These are phyloP conservation scores for Melanargia galathea DNA, from an alignment of 2,888 invertebrate genomes.

Conservation along the genomic window DNA sequence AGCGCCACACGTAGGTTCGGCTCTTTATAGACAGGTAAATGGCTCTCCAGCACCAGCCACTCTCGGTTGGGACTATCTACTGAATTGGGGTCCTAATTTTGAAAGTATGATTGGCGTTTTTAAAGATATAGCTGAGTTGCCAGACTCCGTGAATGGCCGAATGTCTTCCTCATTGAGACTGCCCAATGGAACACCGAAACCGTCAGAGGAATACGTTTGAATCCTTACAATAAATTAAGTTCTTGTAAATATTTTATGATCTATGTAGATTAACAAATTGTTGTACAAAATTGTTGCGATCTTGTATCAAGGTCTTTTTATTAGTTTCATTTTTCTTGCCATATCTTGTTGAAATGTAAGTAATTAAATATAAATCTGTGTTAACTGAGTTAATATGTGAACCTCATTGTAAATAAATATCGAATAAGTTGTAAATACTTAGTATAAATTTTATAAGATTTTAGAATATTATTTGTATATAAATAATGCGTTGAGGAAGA, in stretches of 20 bases:
- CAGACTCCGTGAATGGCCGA: conserved; percentile 89
- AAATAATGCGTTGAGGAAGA: conserved; percentile 39
- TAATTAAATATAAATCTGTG: conserved; percentile 41
- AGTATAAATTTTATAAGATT: too few relatives aligned
- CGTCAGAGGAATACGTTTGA: conserved; percentile 94
- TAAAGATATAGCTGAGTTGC: conserved; percentile 97
- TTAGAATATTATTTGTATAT: conserved; percentile 32
- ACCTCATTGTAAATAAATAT: conserved; percentile 54
- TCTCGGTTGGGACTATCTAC: conserved; percentile 95
- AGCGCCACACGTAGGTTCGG: conserved; percentile 89
- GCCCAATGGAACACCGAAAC: conserved; percentile 90
- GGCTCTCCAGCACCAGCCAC: conserved; percentile 90
- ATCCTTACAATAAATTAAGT: conserved; percentile 22
- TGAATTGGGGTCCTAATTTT: conserved; percentile 98
- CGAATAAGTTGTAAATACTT: conserved; percentile 41
- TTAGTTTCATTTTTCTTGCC: conserved; percentile 72
- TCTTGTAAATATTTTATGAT: conserved; percentile 44
- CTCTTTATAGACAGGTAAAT: conserved; percentile 89
- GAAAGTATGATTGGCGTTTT: conserved; percentile 97
- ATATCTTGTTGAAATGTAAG: conserved; percentile 66
- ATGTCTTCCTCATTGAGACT: conserved; percentile 88
- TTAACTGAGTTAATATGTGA: conserved; percentile 41
- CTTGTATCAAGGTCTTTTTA: conserved; percentile 78
- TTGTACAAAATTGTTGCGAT: conserved; percentile 70
- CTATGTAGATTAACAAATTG: conserved; percentile 47